A percentile compares a stretch with the other conserved stretches of the same genome.
These are phyloP conservation scores for Trematomus loennbergii DNA, from an alignment of 2,113 vertebrate species.

Conservation along the genomic window DNA sequence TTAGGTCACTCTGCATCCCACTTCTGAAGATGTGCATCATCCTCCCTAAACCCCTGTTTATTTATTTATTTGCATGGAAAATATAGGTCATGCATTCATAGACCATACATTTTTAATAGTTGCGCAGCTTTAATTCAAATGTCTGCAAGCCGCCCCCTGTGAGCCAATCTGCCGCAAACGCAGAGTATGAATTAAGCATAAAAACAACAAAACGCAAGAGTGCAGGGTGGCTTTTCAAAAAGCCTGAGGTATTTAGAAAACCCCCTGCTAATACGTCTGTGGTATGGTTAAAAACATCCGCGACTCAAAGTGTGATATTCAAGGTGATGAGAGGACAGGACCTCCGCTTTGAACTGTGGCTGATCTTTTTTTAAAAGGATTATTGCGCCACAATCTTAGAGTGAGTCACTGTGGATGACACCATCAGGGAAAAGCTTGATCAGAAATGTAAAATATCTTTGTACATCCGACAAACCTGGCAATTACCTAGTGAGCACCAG, in stretches of 20 bases:
- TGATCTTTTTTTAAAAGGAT: too few species aligned
- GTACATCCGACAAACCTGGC: not conserved
- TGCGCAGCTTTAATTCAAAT: constrained; percentile 79
- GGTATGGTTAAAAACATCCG: constrained; percentile 38
- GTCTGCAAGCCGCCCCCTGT: constrained; percentile 66
- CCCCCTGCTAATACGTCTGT: constrained; percentile 30
- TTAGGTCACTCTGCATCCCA: constrained; percentile 75
- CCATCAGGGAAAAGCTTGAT: constrained; percentile 3
- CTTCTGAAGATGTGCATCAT: constrained; percentile 77
- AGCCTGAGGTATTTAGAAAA: constrained; percentile 44
- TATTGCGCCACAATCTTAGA: not conserved
- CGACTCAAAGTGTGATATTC: constrained; percentile 35
- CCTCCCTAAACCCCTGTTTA: constrained; percentile 66
- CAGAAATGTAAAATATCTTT: not conserved
- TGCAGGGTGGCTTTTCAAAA: constrained; percentile 22
- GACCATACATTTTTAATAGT: constrained; percentile 83
- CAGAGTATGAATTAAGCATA: constrained; percentile 48
- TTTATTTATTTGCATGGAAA: constrained; percentile 83
- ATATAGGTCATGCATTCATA: constrained; percentile 85
- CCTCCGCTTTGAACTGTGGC: not conserved
- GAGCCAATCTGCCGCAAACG: constrained; percentile 47
- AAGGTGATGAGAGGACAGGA: constrained; percentile 35
- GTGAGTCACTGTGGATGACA: constrained; percentile 13
- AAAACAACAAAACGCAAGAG: constrained; percentile 36
- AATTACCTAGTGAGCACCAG: not conserved